These are phyloP conservation scores for Craseonycteris thonglongyai DNA, from an alignment of 2,113 vertebrate species.

Conservation along the genomic window DNA sequence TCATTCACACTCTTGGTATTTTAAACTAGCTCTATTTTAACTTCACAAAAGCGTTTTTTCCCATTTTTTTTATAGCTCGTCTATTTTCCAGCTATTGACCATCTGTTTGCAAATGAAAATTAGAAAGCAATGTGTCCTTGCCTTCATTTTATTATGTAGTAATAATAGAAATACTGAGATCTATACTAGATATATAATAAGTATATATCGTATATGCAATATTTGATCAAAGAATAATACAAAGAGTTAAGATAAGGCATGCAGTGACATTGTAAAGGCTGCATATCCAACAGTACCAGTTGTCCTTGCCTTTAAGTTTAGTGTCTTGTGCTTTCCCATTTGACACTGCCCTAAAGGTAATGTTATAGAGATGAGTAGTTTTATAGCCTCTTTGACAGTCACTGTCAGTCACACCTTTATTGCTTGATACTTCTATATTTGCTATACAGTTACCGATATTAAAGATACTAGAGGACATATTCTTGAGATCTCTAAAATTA, in stretches of 20 bases:
- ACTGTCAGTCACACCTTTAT: neutral
- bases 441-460: neutral
- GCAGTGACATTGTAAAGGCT: neutral
- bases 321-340: neutral
- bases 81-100: slow-evolving; percentile 20
- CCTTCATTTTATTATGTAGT: neutral
- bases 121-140: slow-evolving; percentile 20
- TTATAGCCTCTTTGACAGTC: neutral
- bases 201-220: neutral
- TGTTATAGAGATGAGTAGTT: neutral
- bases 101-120: slow-evolving; percentile 51
- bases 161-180: neutral
- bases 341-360: neutral
- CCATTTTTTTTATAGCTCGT: slow-evolving; percentile 53
- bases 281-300: neutral
- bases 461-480: neutral
- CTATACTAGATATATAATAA: slow-evolving; percentile 25
- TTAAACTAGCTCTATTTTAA: slow-evolving; percentile 70
- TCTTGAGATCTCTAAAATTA: neutral
- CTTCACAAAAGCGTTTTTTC: slow-evolving; percentile 65
- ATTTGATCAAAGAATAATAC: neutral
- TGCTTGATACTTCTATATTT: neutral
- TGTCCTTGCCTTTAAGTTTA: neutral
- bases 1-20: slow-evolving; percentile 70
- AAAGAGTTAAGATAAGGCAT: neutral